Evolutionary conservation across 35 echinoderm and acorn worm species (phyloP), one percentile per base, ranked within the genome.

Genomic region (Anneissia japonica): DNA sequence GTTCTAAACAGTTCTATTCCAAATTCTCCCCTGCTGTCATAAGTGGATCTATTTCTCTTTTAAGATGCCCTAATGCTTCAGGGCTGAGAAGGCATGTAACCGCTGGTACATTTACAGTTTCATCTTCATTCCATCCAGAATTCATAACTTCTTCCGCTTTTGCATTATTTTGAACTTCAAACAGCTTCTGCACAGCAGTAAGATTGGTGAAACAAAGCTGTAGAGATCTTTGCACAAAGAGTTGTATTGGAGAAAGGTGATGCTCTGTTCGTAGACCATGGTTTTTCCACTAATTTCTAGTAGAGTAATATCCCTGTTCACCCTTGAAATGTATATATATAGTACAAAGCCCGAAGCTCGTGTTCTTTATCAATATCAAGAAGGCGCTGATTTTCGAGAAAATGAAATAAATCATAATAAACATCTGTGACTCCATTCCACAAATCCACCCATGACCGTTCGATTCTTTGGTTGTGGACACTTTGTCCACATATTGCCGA

Each of bases 381-480:
- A 0, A 35, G 16, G 35, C 72, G 55, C 11, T 39, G 39, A 32
- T 32, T 11, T 51, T 88, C 79, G 34, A 83, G 38, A 39, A 82
- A 87, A 28, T 76, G 32, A 88, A 92, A 92, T 7, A 92, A 19
- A 26, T 88, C 81, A 43, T 83, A 88, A 80, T 14, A 92, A 19
- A 88, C 0, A 84, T 92, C 84, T 40, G 73, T 92, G 39, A 36
- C 79, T 3, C 85, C 91, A 51, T 82, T 76, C 80, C 86, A 92
- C 32, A 88, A 16, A 43, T 92, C 91, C 11, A 79, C 41, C 85
- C 85, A 88, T 4, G 31, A 32, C 10, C 91, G 45, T 43, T 88
- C 91, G 36, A 92, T 88, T 31, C 86, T 0, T 35, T 84, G 86
- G 31, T 93, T 93, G 73, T 93, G 86, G 11, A 83, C 86, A 74